Percentiles rank a stretch among this genome's conserved stretches.
These are phyloP conservation scores for Trichomalopsis sarcophagae DNA, from an alignment of 1,140 invertebrate species.

Conservation along the genomic window DNA sequence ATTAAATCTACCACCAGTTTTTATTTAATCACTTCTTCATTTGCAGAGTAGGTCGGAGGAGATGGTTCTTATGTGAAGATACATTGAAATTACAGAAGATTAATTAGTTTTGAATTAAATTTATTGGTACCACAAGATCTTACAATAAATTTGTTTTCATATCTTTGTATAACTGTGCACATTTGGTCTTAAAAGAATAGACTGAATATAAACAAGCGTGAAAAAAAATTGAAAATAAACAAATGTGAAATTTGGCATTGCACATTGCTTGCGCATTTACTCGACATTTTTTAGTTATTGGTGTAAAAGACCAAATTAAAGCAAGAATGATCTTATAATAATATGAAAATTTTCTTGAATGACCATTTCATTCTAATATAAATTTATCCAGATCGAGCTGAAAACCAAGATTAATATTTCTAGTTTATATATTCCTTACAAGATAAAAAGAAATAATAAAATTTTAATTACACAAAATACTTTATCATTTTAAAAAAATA, in stretches of 20 bases:
- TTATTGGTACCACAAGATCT: conserved; percentile 64
- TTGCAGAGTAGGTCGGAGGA: not conserved
- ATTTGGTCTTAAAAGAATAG: conserved; percentile 62
- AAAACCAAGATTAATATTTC: not conserved
- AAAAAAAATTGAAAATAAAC: conserved; percentile 52
- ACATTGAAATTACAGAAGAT: not conserved
- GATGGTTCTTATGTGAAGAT: not conserved
- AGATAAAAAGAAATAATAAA: conserved; percentile 55
- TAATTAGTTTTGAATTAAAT: conserved; percentile 59
- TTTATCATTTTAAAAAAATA: conserved; percentile 12
- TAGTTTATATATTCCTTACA: conserved; percentile 42
- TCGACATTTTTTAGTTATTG: conserved; percentile 47
- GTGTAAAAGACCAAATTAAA: conserved; percentile 49
- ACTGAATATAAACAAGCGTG: conserved; percentile 18
- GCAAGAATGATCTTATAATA: conserved; percentile 44
- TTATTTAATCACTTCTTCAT: not conserved
- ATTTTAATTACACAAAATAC: conserved; percentile 49
- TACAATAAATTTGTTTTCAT: conserved; percentile 63
- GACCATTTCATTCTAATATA: conserved; percentile 49
- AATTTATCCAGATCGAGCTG: conserved; percentile 42
- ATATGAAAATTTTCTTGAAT: conserved; percentile 47
- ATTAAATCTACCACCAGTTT: conserved; percentile 16
- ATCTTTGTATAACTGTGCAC: conserved; percentile 66
- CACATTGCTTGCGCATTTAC: conserved; percentile 49
- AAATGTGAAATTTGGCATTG: conserved; percentile 58